Percentiles rank a stretch among this genome's conserved stretches.
These are phyloP conservation scores for Grapholita molesta DNA, from an alignment of 1,140 invertebrate species.

Conservation along the genomic window DNA sequence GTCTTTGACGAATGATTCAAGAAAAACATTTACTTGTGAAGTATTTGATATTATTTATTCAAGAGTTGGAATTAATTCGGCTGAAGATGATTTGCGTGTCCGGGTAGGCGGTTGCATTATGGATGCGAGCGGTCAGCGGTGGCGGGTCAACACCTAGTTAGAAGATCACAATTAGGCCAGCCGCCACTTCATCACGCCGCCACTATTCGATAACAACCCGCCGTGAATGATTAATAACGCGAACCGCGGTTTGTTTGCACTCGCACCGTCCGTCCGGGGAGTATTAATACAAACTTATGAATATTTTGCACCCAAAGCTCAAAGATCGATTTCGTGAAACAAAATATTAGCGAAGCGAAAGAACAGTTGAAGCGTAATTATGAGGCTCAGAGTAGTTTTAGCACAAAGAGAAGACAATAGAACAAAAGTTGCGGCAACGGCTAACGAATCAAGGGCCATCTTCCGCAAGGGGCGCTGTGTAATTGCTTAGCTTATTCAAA, in stretches of 20 bases:
- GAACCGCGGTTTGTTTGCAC: slow-evolving; percentile 64
- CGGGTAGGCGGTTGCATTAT: slow-evolving; percentile 44
- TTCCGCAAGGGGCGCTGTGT: slow-evolving; percentile 26
- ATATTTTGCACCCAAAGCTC: slow-evolving; percentile 55
- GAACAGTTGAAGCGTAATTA: slow-evolving; percentile 1
- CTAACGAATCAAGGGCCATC: slow-evolving; percentile 14
- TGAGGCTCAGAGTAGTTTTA: not conserved
- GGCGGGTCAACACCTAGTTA: slow-evolving; percentile 54
- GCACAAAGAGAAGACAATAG: slow-evolving; percentile 1
- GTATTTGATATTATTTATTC: slow-evolving; percentile 7
- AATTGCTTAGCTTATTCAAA: slow-evolving; percentile 62
- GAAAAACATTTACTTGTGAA: not conserved
- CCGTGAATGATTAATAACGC: slow-evolving; percentile 68
- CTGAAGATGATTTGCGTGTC: slow-evolving; percentile 25
- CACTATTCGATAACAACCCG: slow-evolving; percentile 61
- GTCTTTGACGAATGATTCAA: not conserved
- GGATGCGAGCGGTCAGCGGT: slow-evolving; percentile 45
- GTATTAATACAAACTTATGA: slow-evolving; percentile 64
- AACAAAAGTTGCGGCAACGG: not conserved
- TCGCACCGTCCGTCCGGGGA: slow-evolving; percentile 42
- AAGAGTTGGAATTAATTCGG: not conserved
- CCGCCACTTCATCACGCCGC: slow-evolving; percentile 63
- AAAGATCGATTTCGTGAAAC: slow-evolving; percentile 51
- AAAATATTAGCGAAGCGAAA: slow-evolving; percentile 3
- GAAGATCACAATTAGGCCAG: slow-evolving; percentile 65